A percentile compares a stretch with the other conserved stretches of the same genome.
Evolutionary conservation across 2,888 invertebrate species (phyloP).

Genomic region (Glyphotaelius pellucidus): DNA sequence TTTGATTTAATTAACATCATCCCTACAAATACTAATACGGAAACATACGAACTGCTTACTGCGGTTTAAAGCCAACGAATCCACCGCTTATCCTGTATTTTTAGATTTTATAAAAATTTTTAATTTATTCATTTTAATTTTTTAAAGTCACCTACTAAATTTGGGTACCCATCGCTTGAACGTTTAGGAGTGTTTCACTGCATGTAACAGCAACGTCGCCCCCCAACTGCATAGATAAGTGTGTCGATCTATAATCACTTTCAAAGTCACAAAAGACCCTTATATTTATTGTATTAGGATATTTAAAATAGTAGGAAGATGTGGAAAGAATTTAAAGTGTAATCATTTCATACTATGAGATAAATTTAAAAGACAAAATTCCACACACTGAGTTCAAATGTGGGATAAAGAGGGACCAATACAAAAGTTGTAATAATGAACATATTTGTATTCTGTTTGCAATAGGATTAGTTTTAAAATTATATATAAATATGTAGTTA

Average conservation of each 20-base stretch:
- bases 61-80: too few relatives aligned
- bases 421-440: neutral
- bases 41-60: too few relatives aligned
- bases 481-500: neutral
- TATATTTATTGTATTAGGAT: neutral
- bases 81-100: too few relatives aligned
- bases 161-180: too few relatives aligned
- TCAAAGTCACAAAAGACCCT: neutral
- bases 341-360: neutral
- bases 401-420: neutral
- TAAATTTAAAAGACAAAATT: neutral
- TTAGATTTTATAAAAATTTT: too few relatives aligned
- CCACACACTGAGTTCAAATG: neutral
- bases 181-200: neutral
- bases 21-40: too few relatives aligned
- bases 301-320: neutral
- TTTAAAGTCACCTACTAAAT: too few relatives aligned
- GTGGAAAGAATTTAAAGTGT: neutral
- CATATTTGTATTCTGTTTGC: neutral
- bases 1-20: too few relatives aligned
- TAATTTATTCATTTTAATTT: too few relatives aligned
- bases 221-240: neutral
- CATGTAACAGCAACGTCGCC: neutral
- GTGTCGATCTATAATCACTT: neutral
- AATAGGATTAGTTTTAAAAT: neutral